Evolutionary conservation across 1,140 invertebrate species (phyloP).

Genomic region (Drosophila suzukii): DNA sequence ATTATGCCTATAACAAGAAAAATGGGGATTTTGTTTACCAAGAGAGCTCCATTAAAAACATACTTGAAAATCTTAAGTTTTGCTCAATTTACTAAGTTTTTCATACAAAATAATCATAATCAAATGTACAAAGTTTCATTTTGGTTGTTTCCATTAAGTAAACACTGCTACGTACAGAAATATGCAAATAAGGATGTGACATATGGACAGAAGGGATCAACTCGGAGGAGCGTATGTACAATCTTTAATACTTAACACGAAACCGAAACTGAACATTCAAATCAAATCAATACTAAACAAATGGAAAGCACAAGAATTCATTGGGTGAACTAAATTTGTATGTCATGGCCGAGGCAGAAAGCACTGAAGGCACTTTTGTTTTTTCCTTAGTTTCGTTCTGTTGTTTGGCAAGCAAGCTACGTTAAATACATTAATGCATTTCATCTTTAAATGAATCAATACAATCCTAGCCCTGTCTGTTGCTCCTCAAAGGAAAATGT

Average conservation of each 20-base stretch:
- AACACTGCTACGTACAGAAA: slow-evolving; percentile 71
- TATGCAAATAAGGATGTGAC: slow-evolving; percentile 39
- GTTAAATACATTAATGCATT: slow-evolving; percentile 15
- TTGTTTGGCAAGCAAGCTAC: slow-evolving; percentile 28
- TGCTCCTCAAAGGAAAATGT: slow-evolving; percentile 51
- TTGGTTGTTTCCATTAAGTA: slow-evolving; percentile 64
- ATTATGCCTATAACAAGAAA: slow-evolving; percentile 43
- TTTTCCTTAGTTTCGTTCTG: slow-evolving; percentile 4
- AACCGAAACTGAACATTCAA: slow-evolving; percentile 30
- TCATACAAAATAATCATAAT: slow-evolving; percentile 56
- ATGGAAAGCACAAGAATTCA: slow-evolving; percentile 20
- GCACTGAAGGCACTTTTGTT: slow-evolving; percentile 66
- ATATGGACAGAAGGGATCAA: slow-evolving; percentile 4
- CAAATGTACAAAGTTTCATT: slow-evolving; percentile 54
- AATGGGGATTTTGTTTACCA: too few relatives aligned
- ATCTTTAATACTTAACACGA: slow-evolving; percentile 72
- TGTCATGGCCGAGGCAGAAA: slow-evolving; percentile 75
- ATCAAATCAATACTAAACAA: slow-evolving; percentile 35
- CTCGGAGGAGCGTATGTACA: slow-evolving; percentile 69
- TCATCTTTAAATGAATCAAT: slow-evolving; percentile 12
- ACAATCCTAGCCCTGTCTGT: slow-evolving; percentile 27
- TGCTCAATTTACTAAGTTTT: slow-evolving; percentile 63
- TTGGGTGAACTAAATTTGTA: slow-evolving; percentile 53
- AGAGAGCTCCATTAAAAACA: slow-evolving; percentile 2
- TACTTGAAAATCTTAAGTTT: slow-evolving; percentile 26